phyloP scores from a whole-genome alignment of 2,113 vertebrate genomes.

The Oryzias melastigma region DNA sequence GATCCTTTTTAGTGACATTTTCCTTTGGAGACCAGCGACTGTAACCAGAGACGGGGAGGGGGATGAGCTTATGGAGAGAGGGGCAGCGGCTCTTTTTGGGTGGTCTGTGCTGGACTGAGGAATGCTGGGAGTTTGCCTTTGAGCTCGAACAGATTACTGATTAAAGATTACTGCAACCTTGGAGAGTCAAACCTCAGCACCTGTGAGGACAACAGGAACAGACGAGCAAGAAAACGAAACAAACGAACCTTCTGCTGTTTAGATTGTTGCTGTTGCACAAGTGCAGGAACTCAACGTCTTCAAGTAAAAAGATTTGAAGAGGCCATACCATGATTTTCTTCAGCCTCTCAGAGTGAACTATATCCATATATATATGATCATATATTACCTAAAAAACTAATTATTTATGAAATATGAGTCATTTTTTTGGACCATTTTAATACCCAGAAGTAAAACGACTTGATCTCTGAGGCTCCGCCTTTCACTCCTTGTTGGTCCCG shows the following conservation, averaged over 20 bases:
- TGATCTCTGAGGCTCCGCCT: too few species aligned
- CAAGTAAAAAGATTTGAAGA: too few species aligned
- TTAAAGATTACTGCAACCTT: conserved; percentile 40
- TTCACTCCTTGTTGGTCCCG: too few species aligned
- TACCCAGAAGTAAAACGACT: too few species aligned
- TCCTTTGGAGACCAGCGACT: conserved; percentile 52
- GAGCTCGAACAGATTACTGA: conserved; percentile 49
- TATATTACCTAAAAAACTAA: too few species aligned
- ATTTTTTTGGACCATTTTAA: too few species aligned
- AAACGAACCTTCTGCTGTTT: not conserved
- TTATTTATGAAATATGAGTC: too few species aligned
- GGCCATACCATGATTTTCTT: too few species aligned
- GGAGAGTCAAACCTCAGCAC: conserved; percentile 6
- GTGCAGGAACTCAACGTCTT: too few species aligned
- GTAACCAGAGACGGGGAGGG: conserved; percentile 63
- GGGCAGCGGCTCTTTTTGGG: conserved; percentile 58
- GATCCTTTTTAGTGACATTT: conserved; percentile 71
- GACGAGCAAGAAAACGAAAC: too few species aligned
- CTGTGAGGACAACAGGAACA: conserved; percentile 6
- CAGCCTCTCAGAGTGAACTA: too few species aligned
- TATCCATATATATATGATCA: too few species aligned
- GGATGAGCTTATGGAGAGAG: conserved; percentile 6
- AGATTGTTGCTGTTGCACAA: not conserved
- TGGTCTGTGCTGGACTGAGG: conserved; percentile 60
- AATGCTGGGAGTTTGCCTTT: conserved; percentile 58